These are phyloP conservation scores for Tragelaphus oryx DNA, from an alignment of 2,797 vertebrate genomes.

Conservation along the genomic window DNA sequence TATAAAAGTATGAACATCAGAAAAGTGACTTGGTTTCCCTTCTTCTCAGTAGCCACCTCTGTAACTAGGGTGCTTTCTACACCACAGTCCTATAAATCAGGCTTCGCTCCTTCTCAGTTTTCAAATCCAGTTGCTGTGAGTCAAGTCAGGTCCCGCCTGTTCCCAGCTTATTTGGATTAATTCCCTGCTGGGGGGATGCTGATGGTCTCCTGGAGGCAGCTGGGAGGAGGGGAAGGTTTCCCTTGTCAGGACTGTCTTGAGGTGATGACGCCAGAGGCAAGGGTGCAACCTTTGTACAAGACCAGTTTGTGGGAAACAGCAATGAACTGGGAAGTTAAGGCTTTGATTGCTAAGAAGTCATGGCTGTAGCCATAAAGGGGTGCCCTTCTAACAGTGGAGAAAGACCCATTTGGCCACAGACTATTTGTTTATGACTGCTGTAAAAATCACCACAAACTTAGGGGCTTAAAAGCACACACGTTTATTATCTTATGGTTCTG, in stretches of 20 bases:
- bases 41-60: neutral
- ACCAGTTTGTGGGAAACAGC: neutral
- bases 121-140: neutral
- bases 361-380: too few species aligned
- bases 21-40: neutral
- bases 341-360: neutral
- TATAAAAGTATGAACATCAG: neutral
- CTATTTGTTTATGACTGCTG: neutral
- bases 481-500: neutral
- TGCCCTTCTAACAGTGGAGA: neutral
- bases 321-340: neutral
- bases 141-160: neutral
- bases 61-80: neutral
- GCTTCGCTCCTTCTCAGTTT: neutral
- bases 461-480: neutral
- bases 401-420: neutral
- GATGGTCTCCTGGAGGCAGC: slow-evolving; percentile 35
- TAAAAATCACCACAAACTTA: neutral
- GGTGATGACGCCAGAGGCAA: slow-evolving; percentile 57
- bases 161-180: slow-evolving; percentile 11
- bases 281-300: neutral
- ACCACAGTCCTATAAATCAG: neutral
- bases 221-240: slow-evolving; percentile 37
- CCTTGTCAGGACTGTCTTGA: slow-evolving; percentile 68
- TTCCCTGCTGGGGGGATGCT: slow-evolving; percentile 61